phyloP scores from a whole-genome alignment of 2,797 vertebrate species.

The Syngnathus rostellatus region DNA sequence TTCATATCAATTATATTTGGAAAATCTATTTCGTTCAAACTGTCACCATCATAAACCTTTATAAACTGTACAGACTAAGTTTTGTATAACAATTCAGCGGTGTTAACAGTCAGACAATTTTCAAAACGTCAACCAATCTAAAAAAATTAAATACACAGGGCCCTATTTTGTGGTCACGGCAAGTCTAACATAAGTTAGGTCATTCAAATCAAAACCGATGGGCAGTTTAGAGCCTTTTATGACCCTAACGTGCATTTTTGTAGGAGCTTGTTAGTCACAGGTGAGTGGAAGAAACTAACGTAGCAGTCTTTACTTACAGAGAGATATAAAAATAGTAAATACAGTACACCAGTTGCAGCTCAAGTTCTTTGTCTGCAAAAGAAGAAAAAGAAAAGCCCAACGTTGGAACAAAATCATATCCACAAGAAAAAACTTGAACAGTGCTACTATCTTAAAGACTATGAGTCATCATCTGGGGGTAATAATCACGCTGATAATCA shows the following conservation, averaged over 20 bases:
- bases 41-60: not conserved
- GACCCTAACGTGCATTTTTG: too few relatives aligned
- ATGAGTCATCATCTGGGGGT: not conserved
- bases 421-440: not conserved
- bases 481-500: slow-evolving; percentile 36
- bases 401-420: not conserved
- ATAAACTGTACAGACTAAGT: not conserved
- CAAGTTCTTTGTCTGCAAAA: not conserved
- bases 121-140: not conserved
- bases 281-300: not conserved
- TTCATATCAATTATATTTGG: not conserved
- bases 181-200: too few relatives aligned
- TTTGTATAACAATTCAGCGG: not conserved
- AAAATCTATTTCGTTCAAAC: not conserved
- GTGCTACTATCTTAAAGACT: not conserved
- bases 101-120: not conserved
- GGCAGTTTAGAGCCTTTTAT: too few relatives aligned
- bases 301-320: not conserved
- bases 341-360: too few relatives aligned
- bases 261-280: not conserved
- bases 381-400: not conserved
- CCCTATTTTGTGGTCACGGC: not conserved
- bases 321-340: too few relatives aligned
- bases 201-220: too few relatives aligned
- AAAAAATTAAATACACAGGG: not conserved